Evolutionary conservation across 2,113 vertebrate species (phyloP), one percentile per base, ranked within the genome.

Genomic region (Echinops telfairi): DNA sequence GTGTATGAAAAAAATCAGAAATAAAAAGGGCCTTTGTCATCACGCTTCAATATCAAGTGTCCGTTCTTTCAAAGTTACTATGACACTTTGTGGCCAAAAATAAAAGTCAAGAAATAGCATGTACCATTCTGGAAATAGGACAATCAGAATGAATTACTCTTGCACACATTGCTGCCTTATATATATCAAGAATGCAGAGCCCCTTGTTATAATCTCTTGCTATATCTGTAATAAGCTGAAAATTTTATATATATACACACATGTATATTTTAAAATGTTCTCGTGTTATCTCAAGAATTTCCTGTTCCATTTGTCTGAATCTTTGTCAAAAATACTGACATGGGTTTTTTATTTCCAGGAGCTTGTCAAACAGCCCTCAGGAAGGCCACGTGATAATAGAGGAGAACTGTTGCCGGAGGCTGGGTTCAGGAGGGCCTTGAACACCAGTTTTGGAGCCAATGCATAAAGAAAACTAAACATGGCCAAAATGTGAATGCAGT

Each of bases 31-130:
- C 43, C 27, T 2, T 16, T 76, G 31, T 4, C 78, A 19, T 15
- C 33, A 87, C 0, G 9, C 1, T 38, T 90, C 36, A 89, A 36
- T 91, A 86, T 57, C 57, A 97, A 62, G 95, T 88, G 94, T 23
- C 77, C 40, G 98, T 95, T 96, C 71, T 94, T 94, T 95, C 38
- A 68, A 95, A 95, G 53, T 96, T 96, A 92, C 76, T 96, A 88
- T 88, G 87, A 96, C 76, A 88, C 40, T 2, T 92, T 95, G 88
- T 86, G 88, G 92, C 79, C 91, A 89, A 96, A 96, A 68, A 12
- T 80, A 91, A 84, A 96, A 95, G 87, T 83, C 73, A 97, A 71
- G 81, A 96, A 96, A 95, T 95, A 95, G 86, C 84, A 76, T 43
- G 89, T 47, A 95, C 62, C 87, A 95, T 82, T 97, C 90, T 94